phyloP scores from a whole-genome alignment of 2,113 vertebrate species.

The Sylvilagus bachmani region DNA sequence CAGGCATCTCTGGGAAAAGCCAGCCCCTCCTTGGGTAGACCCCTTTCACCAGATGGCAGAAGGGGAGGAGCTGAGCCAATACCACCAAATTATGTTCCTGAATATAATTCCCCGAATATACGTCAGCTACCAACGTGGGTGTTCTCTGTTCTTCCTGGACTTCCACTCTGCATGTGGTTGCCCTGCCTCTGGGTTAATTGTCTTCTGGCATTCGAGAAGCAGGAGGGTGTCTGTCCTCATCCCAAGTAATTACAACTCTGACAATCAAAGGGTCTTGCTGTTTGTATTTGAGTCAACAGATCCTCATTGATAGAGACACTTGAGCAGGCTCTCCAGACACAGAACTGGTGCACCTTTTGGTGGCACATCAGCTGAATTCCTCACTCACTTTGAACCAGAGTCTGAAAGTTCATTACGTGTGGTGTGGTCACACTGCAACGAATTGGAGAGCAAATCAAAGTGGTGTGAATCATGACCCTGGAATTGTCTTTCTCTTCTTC shows the following conservation, averaged over 20 bases:
- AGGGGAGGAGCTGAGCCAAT: neutral
- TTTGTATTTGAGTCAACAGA: neutral
- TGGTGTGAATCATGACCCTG: neutral
- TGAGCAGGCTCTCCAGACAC: neutral
- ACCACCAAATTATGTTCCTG: neutral
- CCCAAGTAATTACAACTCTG: neutral
- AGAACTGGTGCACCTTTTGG: neutral
- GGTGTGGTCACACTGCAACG: too few relatives aligned
- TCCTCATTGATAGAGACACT: neutral
- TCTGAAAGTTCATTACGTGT: neutral
- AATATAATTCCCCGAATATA: neutral
- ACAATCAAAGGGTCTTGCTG: neutral
- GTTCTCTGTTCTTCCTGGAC: neutral
- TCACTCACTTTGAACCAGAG: neutral
- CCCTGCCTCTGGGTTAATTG: neutral
- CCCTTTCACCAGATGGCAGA: neutral
- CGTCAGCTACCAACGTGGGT: rapidly evolving
- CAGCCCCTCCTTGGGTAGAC: neutral
- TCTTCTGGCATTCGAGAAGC: neutral
- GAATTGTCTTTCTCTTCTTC: neutral
- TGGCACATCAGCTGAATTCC: neutral
- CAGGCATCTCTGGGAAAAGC: neutral
- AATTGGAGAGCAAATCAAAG: neutral
- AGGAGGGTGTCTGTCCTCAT: neutral
- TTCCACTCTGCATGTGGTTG: neutral